These are phyloP conservation scores for Schizopygopsis malacanthus DNA, from an alignment of 2,797 vertebrate species.

Conservation along the genomic window DNA sequence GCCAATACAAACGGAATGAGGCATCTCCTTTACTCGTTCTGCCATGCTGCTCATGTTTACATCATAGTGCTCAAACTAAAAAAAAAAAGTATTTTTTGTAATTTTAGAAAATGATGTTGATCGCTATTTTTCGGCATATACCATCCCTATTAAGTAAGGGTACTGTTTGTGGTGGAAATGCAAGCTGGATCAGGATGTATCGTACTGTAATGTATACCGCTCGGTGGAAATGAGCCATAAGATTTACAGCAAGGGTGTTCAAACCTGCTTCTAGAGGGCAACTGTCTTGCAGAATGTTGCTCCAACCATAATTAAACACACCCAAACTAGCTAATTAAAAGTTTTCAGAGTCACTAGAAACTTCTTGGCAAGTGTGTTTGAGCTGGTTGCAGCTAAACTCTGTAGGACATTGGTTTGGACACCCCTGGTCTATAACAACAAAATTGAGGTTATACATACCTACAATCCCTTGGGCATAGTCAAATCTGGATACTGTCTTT, in stretches of 20 bases:
- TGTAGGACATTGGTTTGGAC: not conserved
- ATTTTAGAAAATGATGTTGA: not conserved
- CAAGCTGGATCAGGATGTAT: no score
- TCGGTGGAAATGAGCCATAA: no score
- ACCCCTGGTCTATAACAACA: not conserved
- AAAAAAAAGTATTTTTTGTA: not conserved
- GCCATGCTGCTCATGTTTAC: not conserved
- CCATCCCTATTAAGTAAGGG: not conserved
- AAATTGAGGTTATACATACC: conserved; percentile 63
- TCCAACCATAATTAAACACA: not conserved
- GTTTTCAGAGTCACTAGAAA: not conserved
- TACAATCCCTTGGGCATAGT: conserved; percentile 73
- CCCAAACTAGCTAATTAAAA: not conserved
- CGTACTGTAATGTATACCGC: no score
- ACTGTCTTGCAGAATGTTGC: not conserved
- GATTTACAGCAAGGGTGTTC: no score
- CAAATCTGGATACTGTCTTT: conserved; percentile 76
- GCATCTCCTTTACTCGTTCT: not conserved
- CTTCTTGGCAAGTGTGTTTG: not conserved
- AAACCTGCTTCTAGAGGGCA: not conserved
- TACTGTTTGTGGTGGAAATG: not conserved
- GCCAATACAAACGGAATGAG: no score
- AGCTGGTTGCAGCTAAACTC: not conserved
- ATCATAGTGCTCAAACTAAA: not conserved
- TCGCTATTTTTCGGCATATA: not conserved